Evolutionary conservation across 2,888 invertebrate genomes (phyloP).

Genomic region (Tipula confusa): DNA sequence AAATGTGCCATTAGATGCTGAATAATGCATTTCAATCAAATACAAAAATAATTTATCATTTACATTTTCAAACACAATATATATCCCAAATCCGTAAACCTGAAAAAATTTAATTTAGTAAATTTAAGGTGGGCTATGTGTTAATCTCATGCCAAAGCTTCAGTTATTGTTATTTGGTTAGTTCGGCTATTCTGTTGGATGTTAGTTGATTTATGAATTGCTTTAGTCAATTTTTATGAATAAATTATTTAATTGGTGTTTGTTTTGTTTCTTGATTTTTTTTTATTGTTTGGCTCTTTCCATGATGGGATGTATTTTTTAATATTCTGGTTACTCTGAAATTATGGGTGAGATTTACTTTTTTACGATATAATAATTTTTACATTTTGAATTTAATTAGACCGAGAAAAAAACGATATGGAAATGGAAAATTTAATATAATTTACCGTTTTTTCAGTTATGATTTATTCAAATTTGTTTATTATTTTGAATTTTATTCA

Average conservation of each 20-base stretch:
- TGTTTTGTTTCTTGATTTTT: neutral
- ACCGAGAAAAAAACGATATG: neutral
- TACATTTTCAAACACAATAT: neutral
- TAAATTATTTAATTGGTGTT: slow-evolving; percentile 12
- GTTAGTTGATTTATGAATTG: slow-evolving; percentile 8
- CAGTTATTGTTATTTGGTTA: neutral
- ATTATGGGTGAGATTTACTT: neutral
- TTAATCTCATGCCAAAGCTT: neutral
- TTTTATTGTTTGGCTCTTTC: neutral
- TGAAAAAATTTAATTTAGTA: neutral
- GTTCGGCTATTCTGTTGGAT: neutral
- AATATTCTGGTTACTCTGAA: neutral
- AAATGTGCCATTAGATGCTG: too few species aligned
- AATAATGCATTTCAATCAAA: too few species aligned
- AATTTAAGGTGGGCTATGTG: neutral
- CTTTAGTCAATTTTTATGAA: slow-evolving; percentile 20
- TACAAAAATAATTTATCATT: too few species aligned
- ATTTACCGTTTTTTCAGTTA: neutral
- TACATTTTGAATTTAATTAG: neutral
- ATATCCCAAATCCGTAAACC: neutral
- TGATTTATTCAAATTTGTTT: neutral
- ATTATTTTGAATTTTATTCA: neutral
- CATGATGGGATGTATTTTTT: neutral
- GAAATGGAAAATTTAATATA: neutral
- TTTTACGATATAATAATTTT: neutral